Evolutionary conservation across 1,140 invertebrate species (phyloP), one percentile per base, ranked within the genome.

Genomic region (Drosophila mayri): DNA sequence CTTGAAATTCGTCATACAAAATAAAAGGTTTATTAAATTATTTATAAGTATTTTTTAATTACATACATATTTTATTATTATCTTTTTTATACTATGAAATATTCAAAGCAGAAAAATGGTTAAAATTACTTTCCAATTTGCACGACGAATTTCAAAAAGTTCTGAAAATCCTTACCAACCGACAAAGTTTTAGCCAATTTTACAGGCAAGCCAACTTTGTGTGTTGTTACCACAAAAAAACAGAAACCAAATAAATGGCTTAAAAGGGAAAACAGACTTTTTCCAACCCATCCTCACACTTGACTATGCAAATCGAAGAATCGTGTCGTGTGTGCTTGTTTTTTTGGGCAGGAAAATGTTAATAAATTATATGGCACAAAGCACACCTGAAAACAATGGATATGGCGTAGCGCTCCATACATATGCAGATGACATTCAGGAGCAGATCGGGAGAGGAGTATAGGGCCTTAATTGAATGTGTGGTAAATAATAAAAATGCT

Each of bases 271-370:
- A 57, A 12, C 37, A 57, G 38, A 76, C 64, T 50, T 61, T 55
- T 61, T 54, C 38, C 57, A 43, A 55, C 32, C 73, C 63, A 40
- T 35, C 50, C 61, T 30, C 63, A 74, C 66, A 77, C 66, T 84
- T 73, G 80, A n/a, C 77, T 57, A 81, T 88, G 85, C 59, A 90
- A 88, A 88, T 88, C 85, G 85, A 90, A 81, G 54, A 90, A 67
- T 63, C 62, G 70, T 90, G 80, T 84, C 65, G 22, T 63, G 71
- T 25, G 18, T 25, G 44, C 52, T 38, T 55, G 52, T 46, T 38
- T 49, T 22, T 32, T 49, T 22, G 20, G 57, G 43, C 58, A 37
- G 38, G 30, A 63, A 52, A 55, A 64, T 47, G 58, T 83, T 66
- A 73, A 83, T 77, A 74, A 84, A 81, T 84, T 64, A 90, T 55